Base-by-base conservation (phyloP, 2,113 vertebrate species). In the Agapornis roseicollis region DNA sequence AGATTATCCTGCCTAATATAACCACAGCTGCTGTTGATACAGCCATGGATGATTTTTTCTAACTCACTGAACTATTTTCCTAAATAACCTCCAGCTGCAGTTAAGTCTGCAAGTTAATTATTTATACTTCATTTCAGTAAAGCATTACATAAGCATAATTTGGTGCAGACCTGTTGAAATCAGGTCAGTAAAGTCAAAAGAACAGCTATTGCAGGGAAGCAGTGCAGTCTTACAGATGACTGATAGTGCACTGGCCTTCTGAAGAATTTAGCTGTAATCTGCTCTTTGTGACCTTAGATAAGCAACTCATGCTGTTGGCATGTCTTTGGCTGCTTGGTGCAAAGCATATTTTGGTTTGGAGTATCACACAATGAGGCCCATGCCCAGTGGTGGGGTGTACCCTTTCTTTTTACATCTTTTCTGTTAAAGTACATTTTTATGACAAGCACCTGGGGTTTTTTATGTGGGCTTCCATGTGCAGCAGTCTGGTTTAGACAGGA, bases 41-140 rank as follows among this genome's bases (percentile, higher is more conserved):
- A 79, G 39, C 39, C 49, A 47, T 10, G 64, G 55, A 41, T 29
- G 55, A 2, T 12, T 70, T 71, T 73, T 74, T 60, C 19, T 47
- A 80, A 83, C 56, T 91, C 44, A 52, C 20, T 85, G 39, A 87
- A 91, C 64, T 94, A 37, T 53, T 81, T 84, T 66, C 24, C 69
- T 87, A 70, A 87, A 65, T 89, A 76, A 77, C 66, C 84, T 91
- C 31, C 84, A 90, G 78, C 93, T 95, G 93, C 91, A 85, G 65
- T 90, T 88, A 89, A 81, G 89, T 78, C 61, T 80, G 41, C n/a
- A 77, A 88, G 68, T 77, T 94, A 85, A 85, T 93, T 91, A 87
- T 95, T 96, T 79, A 81, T 61, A 85, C 35, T 29, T 93, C 19
- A 28, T 83, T 85, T 90, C 80, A 88, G 50, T 61, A 70, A 69